Conservation (phyloP, 2,113 vertebrate species). For the Romanogobio albipinnatus region DNA sequence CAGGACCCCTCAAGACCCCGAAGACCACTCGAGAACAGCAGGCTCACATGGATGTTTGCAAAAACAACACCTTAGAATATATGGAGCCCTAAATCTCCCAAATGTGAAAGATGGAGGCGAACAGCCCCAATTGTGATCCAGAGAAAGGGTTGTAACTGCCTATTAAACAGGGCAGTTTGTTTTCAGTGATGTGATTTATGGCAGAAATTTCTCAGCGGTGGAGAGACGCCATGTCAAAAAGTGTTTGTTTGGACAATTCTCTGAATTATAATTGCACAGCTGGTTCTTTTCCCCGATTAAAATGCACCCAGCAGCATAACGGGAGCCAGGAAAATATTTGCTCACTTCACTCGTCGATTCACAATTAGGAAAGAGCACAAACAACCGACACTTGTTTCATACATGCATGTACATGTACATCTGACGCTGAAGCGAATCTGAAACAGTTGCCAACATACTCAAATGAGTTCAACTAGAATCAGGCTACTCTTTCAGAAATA, state of each 20-base stretch:
- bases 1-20: constrained; percentile 29
- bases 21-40: constrained; percentile 52
- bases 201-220: constrained; percentile 1
- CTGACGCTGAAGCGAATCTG: neutral
- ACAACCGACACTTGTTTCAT: neutral
- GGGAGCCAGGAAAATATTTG: neutral
- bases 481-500: neutral
- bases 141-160: constrained; percentile 17
- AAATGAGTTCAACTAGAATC: neutral
- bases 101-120: neutral
- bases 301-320: neutral
- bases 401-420: neutral
- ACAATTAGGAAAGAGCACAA: neutral
- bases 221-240: constrained; percentile 21
- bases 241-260: constrained; percentile 20
- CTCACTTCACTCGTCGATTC: neutral
- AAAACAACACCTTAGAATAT: constrained; percentile 34
- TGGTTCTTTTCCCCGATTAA: neutral
- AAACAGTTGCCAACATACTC: neutral
- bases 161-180: constrained; percentile 26
- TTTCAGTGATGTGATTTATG: constrained; percentile 20
- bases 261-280: constrained; percentile 21
- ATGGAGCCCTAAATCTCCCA: neutral
- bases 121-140: constrained; percentile 23
- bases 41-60: neutral